phyloP scores from a whole-genome alignment of 92 coral and sea anemone species.

The Phenganax stokvisi region DNA sequence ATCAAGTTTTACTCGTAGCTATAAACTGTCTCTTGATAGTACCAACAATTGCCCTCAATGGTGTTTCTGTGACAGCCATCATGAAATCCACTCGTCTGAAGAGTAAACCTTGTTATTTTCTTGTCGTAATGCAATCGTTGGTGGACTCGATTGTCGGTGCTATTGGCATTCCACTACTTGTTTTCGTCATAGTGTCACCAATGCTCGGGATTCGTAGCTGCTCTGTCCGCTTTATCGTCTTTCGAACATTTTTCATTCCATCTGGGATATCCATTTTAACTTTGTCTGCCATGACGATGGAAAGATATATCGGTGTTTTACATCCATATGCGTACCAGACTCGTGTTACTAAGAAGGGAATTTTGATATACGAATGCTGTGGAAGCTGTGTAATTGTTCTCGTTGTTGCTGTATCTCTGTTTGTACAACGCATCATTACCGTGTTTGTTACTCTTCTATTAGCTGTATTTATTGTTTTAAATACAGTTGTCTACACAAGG shows the following conservation, averaged over 20 bases:
- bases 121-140: slow-evolving; percentile 9
- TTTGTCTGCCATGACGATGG: slow-evolving; percentile 8
- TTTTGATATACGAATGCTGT: slow-evolving; percentile 16
- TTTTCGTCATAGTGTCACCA: not conserved
- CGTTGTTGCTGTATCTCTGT: not conserved
- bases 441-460: not conserved
- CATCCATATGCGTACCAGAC: slow-evolving; percentile 16
- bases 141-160: slow-evolving; percentile 7
- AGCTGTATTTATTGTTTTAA: not conserved
- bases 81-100: slow-evolving; percentile 5
- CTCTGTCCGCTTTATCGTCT: not conserved
- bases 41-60: not conserved
- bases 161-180: not conserved
- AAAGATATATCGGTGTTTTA: slow-evolving; percentile 6
- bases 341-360: not conserved
- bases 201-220: not conserved
- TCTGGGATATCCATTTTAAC: not conserved
- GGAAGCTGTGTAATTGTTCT: not conserved
- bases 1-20: not conserved
- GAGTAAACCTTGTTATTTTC: slow-evolving; percentile 12
- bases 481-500: slow-evolving; percentile 7
- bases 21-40: not conserved
- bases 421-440: not conserved
- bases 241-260: not conserved
- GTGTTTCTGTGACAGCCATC: slow-evolving; percentile 5